phyloP scores from a whole-genome alignment of 2,888 invertebrate species.

The Drosophila neotestacea region DNA sequence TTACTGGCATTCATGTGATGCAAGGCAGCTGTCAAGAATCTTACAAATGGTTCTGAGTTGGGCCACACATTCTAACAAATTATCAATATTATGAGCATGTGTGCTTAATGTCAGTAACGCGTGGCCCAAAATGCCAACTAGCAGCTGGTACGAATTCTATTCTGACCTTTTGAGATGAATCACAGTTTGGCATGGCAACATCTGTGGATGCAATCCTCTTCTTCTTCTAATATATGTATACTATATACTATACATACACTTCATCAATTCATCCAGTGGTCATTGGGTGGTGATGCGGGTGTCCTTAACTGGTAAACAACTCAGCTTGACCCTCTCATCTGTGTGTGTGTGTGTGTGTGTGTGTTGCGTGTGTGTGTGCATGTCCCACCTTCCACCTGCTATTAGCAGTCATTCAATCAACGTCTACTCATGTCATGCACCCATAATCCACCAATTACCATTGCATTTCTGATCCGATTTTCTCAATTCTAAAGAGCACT shows the following conservation, averaged over 20 bases:
- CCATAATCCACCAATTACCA: conserved; percentile 10
- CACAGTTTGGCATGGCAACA: conserved; percentile 25
- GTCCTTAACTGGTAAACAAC: conserved; percentile 6
- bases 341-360: not conserved
- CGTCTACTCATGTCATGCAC: conserved; percentile 9
- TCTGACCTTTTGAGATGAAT: conserved; percentile 23
- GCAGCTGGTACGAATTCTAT: conserved; percentile 29
- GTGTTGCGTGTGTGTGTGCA: not conserved
- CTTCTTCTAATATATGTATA: not conserved
- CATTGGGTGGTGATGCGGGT: not conserved
- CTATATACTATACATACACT: conserved; percentile 2
- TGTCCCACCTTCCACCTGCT: conserved; percentile 4
- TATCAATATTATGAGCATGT: conserved; percentile 65
- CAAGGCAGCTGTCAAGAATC: conserved; percentile 28
- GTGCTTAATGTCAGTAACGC: conserved; percentile 47
- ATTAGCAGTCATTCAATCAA: conserved; percentile 20
- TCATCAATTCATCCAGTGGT: not conserved
- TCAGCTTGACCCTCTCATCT: conserved; percentile 12
- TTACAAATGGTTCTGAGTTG: conserved; percentile 29
- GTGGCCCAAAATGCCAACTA: conserved; percentile 28
- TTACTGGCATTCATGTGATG: conserved; percentile 16
- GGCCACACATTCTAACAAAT: conserved; percentile 40
- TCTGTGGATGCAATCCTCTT: conserved; percentile 15
- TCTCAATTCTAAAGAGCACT: not conserved
- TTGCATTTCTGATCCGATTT: conserved; percentile 3